These are phyloP conservation scores for Diaprepes abbreviatus DNA, from an alignment of 2,888 invertebrate genomes.

Conservation along the genomic window DNA sequence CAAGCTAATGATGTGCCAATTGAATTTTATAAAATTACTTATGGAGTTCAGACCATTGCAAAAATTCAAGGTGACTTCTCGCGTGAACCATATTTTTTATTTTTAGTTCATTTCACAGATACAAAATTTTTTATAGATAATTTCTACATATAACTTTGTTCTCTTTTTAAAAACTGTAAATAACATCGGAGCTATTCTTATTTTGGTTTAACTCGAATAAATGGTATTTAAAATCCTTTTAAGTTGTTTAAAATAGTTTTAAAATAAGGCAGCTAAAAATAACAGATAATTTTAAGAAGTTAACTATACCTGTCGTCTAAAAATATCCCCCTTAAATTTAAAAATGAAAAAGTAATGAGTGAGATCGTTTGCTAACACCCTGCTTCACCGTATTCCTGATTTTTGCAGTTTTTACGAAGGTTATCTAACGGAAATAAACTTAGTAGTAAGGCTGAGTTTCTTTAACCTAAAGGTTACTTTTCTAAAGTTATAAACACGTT, in stretches of 20 bases:
- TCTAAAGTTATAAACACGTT: too few relatives aligned
- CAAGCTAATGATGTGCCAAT: slow-evolving; percentile 22
- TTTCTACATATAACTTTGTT: not conserved
- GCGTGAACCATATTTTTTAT: slow-evolving; percentile 21
- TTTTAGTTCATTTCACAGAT: slow-evolving; percentile 11
- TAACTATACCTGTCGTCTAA: slow-evolving; percentile 14
- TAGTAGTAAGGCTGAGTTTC: too few relatives aligned
- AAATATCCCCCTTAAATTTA: slow-evolving; percentile 13
- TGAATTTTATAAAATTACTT: slow-evolving; percentile 31
- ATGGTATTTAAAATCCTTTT: not conserved
- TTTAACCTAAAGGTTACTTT: too few relatives aligned
- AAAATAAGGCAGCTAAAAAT: not conserved
- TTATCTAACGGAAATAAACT: not conserved
- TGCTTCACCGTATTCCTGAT: not conserved
- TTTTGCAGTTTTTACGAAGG: not conserved
- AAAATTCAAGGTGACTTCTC: slow-evolving; percentile 31
- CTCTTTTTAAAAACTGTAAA: not conserved
- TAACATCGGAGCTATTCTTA: too few relatives aligned
- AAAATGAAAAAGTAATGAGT: not conserved
- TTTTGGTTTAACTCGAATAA: not conserved
- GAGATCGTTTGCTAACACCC: slow-evolving; percentile 2
- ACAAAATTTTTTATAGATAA: not conserved
- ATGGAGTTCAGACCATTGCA: slow-evolving; percentile 15
- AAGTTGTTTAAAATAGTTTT: not conserved
- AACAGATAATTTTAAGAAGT: slow-evolving; percentile 7